phyloP scores from a whole-genome alignment of 2,888 invertebrate species.

The Stegophylla sp. region DNA sequence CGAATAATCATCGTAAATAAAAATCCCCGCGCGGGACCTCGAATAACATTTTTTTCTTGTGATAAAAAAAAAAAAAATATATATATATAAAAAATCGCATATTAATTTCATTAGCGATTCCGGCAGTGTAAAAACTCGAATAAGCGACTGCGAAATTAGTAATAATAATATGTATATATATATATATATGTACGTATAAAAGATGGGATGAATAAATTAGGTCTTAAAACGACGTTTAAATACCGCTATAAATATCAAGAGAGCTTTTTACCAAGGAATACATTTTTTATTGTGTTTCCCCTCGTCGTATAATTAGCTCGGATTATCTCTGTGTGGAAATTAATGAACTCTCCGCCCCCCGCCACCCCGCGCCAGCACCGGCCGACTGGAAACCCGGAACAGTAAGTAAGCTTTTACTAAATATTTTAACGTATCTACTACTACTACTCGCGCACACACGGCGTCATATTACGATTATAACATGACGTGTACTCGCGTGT shows the following conservation, averaged over 20 bases:
- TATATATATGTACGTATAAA: conserved; percentile 3
- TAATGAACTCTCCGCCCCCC: conserved; percentile 41
- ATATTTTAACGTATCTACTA: conserved; percentile 16
- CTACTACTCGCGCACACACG: not conserved
- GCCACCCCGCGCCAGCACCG: not conserved
- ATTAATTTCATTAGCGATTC: conserved; percentile 55
- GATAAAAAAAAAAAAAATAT: not conserved
- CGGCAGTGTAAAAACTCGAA: conserved; percentile 42
- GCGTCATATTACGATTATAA: too few relatives aligned
- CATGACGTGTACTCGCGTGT: too few relatives aligned
- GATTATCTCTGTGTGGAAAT: conserved; percentile 53
- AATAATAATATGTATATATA: conserved; percentile 31
- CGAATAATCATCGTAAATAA: conserved; percentile 33
- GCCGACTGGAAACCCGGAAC: not conserved
- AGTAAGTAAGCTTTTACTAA: conserved; percentile 39
- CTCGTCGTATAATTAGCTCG: conserved; percentile 56
- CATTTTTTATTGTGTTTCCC: conserved; percentile 56
- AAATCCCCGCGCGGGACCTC: conserved; percentile 4
- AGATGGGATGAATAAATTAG: conserved; percentile 52
- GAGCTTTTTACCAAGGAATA: conserved; percentile 56
- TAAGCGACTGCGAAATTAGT: conserved; percentile 46
- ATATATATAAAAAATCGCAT: conserved; percentile 6
- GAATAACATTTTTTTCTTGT: conserved; percentile 25
- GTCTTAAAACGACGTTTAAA: conserved; percentile 57
- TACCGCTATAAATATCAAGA: conserved; percentile 57